These are phyloP conservation scores for Morpho deidamia DNA, from an alignment of 2,888 invertebrate genomes.

Conservation along the genomic window DNA sequence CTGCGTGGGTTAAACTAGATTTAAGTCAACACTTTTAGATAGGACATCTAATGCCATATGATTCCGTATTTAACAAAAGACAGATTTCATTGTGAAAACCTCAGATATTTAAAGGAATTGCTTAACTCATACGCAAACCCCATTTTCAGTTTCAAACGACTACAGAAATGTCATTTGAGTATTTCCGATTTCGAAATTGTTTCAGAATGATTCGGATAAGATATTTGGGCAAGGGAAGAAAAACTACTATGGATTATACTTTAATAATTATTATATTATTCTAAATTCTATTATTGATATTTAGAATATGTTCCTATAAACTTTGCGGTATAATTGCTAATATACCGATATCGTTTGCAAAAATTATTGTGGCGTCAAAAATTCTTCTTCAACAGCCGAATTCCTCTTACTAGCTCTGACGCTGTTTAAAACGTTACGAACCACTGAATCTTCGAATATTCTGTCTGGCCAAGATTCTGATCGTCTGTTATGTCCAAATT, in stretches of 20 bases:
- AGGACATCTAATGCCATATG: too few species aligned
- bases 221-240: too few species aligned
- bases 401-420: conserved; percentile 49
- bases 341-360: not conserved
- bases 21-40: too few species aligned
- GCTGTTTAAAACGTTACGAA: conserved; percentile 58
- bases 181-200: too few species aligned
- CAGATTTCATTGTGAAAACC: too few species aligned
- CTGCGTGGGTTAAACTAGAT: too few species aligned
- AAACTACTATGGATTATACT: not conserved
- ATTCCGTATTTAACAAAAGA: too few species aligned
- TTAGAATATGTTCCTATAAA: not conserved
- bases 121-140: too few species aligned
- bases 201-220: too few species aligned
- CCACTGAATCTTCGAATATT: conserved; percentile 61
- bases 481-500: conserved; percentile 37
- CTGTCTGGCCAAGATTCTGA: conserved; percentile 67
- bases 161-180: too few species aligned
- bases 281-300: not conserved
- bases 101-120: too few species aligned
- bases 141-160: too few species aligned
- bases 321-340: not conserved
- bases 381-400: conserved; percentile 57
- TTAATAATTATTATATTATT: not conserved
- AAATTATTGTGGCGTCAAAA: conserved; percentile 56